phyloP scores from a whole-genome alignment of 2,888 invertebrate genomes.

The Hirtodrosophila duncani region DNA sequence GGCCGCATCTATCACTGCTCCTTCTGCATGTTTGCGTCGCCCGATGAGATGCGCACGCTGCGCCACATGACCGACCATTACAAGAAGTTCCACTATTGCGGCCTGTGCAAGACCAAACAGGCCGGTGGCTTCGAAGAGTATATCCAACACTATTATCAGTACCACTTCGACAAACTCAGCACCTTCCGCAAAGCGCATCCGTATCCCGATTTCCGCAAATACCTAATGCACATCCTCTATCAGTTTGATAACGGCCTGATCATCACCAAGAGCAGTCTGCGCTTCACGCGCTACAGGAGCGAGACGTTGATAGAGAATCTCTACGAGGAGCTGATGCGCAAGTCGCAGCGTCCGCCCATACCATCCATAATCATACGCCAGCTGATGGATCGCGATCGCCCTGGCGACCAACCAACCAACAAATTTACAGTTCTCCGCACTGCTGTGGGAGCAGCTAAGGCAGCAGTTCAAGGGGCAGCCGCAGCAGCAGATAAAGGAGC shows the following conservation, averaged over 20 bases:
- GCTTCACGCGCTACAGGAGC: conserved; percentile 44
- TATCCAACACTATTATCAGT: conserved; percentile 68
- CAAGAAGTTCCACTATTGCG: conserved; percentile 53
- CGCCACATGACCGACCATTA: conserved; percentile 78
- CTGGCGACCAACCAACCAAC: not conserved
- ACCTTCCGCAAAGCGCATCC: conserved; percentile 50
- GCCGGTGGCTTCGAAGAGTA: conserved; percentile 59
- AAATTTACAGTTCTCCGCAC: no score
- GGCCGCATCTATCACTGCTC: conserved; percentile 79
- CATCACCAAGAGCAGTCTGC: conserved; percentile 63
- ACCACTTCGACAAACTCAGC: conserved; percentile 48
- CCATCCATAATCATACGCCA: conserved; percentile 56
- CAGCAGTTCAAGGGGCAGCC: not conserved
- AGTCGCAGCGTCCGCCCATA: conserved; percentile 63
- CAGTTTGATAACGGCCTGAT: conserved; percentile 74
- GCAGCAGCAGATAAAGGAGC: no score
- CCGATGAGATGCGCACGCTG: conserved; percentile 68
- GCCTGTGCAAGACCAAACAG: conserved; percentile 40
- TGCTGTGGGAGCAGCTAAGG: no score
- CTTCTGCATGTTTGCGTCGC: conserved; percentile 77
- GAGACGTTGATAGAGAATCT: conserved; percentile 41
- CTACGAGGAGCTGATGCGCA: conserved; percentile 59
- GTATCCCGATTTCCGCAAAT: conserved; percentile 41
- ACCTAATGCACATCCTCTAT: conserved; percentile 55
- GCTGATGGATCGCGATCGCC: not conserved